Evolutionary conservation across 2,888 invertebrate genomes (phyloP), one percentile per base, ranked within the genome.

Genomic region (Drosophila anceps): DNA sequence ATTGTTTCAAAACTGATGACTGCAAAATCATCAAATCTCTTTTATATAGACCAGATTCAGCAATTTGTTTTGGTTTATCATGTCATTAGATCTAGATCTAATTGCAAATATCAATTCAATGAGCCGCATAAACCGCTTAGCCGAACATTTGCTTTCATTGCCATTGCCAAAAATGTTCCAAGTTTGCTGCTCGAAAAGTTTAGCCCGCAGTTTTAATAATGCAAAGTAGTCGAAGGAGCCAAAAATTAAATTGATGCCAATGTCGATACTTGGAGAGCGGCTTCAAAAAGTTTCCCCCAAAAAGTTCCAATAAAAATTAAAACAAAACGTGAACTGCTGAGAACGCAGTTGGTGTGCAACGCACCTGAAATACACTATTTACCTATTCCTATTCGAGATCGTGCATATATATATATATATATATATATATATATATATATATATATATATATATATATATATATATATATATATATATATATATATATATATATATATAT

Each of bases 91-190:
- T 29, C 44, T 33, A 51, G 7, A 35, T 68, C 68, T 81, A 84
- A 84, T 83, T 83, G 70, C 70, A 68, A 73, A 73, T 86, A 79
- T 81, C 73, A 85, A 83, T 67, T 72, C 81, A 86, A 88, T 84
- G 86, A 83, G 84, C 78, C 83, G 68, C 62, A 67, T 62, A 80
- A 75, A 66, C 75, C 69, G 69, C 79, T 72, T 78, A 68, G 51
- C 62, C 55, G 41, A 50, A 72, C 48, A 64, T 81, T 35, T 62
- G 63, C 62, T 61, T 72, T 71, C 69, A 75, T 58, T 69, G 66
- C 69, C 72, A 67, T 62, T 60, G 69, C 58, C 61, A 54, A 41
- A 60, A 66, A 60, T 50, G 4, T 62, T 62, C 44, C 4, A 77
- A 79, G 75, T 63, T 82, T 62, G 48, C 64, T 67, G 61, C 72